These are phyloP conservation scores for Pampusana beccarii DNA, from an alignment of 2,113 vertebrate genomes.

Conservation along the genomic window DNA sequence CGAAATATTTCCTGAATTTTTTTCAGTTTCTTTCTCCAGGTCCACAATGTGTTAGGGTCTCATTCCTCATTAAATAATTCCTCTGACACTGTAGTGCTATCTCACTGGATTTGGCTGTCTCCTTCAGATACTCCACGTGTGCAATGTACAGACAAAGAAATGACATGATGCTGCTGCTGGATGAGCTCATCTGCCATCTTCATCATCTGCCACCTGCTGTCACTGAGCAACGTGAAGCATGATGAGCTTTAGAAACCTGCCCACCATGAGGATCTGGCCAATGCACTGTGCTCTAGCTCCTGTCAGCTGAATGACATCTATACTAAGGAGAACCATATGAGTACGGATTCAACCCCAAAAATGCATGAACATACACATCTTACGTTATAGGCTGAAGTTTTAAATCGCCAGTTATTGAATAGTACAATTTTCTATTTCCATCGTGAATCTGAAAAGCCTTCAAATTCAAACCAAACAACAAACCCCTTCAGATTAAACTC, in stretches of 20 bases:
- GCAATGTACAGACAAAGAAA: background rate
- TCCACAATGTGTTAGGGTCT: background rate
- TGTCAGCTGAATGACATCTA: background rate
- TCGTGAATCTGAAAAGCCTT: background rate
- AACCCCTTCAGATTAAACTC: background rate
- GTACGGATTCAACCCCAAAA: background rate
- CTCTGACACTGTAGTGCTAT: background rate
- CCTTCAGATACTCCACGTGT: background rate
- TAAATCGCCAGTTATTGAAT: background rate
- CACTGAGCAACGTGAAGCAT: background rate
- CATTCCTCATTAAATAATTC: background rate
- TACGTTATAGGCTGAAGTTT: fast-evolving
- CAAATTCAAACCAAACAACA: background rate
- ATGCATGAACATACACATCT: background rate
- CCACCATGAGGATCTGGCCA: background rate
- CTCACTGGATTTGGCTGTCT: background rate
- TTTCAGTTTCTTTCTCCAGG: background rate
- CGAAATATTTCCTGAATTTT: background rate
- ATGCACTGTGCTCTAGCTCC: background rate
- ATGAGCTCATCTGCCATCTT: background rate
- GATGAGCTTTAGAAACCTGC: background rate
- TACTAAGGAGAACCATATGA: background rate
- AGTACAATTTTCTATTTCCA: background rate
- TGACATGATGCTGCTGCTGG: background rate
- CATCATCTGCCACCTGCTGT: background rate